phyloP scores from a whole-genome alignment of 2,797 vertebrate species.

The Australoheros facetus region DNA sequence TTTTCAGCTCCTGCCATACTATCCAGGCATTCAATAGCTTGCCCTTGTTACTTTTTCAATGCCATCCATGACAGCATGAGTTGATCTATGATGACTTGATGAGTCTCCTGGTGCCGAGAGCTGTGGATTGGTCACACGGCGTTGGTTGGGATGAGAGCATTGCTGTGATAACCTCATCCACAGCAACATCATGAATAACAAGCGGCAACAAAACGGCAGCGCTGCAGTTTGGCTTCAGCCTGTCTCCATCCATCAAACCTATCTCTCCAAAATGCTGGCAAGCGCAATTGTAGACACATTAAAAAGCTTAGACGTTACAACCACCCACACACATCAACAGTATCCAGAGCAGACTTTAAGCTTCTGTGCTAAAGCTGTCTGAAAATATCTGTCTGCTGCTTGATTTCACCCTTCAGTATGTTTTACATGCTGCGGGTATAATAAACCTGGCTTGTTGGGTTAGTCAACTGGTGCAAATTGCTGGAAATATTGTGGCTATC shows the following conservation, averaged over 20 bases:
- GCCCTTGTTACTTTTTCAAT: slow-evolving; percentile 64
- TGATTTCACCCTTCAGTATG: slow-evolving; percentile 19
- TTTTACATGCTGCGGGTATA: slow-evolving; percentile 25
- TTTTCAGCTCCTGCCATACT: slow-evolving; percentile 50
- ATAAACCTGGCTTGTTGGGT: slow-evolving; percentile 21
- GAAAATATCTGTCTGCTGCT: slow-evolving; percentile 23
- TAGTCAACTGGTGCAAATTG: slow-evolving; percentile 27
- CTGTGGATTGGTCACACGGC: neutral
- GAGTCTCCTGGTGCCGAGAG: slow-evolving; percentile 31
- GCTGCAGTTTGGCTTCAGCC: slow-evolving; percentile 37
- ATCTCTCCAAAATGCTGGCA: slow-evolving; percentile 46
- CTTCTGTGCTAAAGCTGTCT: slow-evolving; percentile 19
- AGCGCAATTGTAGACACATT: slow-evolving; percentile 17
- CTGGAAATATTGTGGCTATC: neutral
- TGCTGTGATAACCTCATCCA: slow-evolving; percentile 47
- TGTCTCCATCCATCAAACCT: slow-evolving; percentile 55
- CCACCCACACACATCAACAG: slow-evolving; percentile 32
- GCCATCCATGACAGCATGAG: slow-evolving; percentile 48
- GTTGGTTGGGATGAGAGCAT: slow-evolving; percentile 17
- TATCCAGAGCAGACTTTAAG: slow-evolving; percentile 24
- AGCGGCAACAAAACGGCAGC: slow-evolving; percentile 28
- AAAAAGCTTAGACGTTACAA: slow-evolving; percentile 44
- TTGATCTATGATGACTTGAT: slow-evolving; percentile 61
- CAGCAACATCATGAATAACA: slow-evolving; percentile 41
- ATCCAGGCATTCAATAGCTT: slow-evolving; percentile 37